Evolutionary conservation across 2,113 vertebrate genomes (phyloP), one percentile per base, ranked within the genome.

Genomic region (Triplophysa tibetana): DNA sequence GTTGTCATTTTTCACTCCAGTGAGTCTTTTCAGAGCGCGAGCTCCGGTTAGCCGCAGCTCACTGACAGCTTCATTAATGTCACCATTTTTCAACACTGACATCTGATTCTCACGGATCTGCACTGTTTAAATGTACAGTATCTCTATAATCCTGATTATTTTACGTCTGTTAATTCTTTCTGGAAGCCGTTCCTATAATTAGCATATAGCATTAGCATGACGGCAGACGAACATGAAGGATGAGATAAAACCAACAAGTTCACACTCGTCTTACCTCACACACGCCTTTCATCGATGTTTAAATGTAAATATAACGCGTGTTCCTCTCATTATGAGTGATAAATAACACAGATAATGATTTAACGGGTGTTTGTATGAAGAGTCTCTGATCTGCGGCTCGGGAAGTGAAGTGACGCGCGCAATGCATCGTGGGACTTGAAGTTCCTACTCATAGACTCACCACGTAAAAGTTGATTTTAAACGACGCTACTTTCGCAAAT

Each of bases 351-450:
- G 1, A 56, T 7, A 38, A 10, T 11, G 69, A 45, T 54, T 60
- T 54, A 14, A 24, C 41, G 66, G 48, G 1, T 52, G 65, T 81
- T 68, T 81, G 12, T 58, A 38, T 74, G 79, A 60, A 45, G 67
- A 21, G 33, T 41, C 29, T 56, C 45, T 64, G 60, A 54, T 48
- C 56, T 26, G 48, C 61, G 60, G 61, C 10, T 14, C 61, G 63
- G 74, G 74, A 76, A 76, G 43, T 63, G 7, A 3, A 9, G 43
- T 43, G 41, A 9, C 41, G 41, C 58, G 74, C 23, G 87, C 88
- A 82, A 45, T 88, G 92, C 86, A 92, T 88, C 72, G 0, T 90
- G 91, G 92, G 80, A 45, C 8, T 81, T 89, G 92, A 88, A 92
- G 92, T 92, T 78, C 70, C 2, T 19, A 3, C 16, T 14, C 54